Evolutionary conservation across 2,113 vertebrate species (phyloP), one percentile per base, ranked within the genome.

Genomic region (Circaetus cinerascens): DNA sequence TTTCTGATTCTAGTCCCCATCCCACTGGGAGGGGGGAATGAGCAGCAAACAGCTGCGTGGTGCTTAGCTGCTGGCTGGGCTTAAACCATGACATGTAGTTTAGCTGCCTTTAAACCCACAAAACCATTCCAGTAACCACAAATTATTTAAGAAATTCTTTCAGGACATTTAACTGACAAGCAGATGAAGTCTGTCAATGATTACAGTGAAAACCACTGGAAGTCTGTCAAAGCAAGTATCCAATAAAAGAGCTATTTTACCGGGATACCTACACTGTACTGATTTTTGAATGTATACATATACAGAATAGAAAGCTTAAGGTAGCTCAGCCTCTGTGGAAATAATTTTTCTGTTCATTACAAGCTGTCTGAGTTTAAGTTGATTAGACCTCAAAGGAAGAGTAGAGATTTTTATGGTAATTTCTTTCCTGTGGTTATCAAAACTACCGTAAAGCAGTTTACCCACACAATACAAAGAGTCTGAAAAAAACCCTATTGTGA

Each of bases 81-180:
- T 53, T 53, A 53, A 53, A 53, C 51, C 27, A 30, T 5, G 16
- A 53, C 51, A 53, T 29, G 25, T 14, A 64, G 56, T 83, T 75
- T 56, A 75, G 62, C 81, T 92, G 63, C 71, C 57, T 96, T 97
- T 93, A 93, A 98, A 94, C 59, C 45, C 32, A 51, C 41, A 72
- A 69, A 87, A 56, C 56, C 55, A 25, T 91, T 72, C 66, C 64
- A 86, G 41, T 56, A 97, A 93, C 48, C 50, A 86, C 48, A 86
- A 78, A 83, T 97, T 89, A 95, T 79, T 95, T 90, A 94, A 86
- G 41, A 96, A 95, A 95, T 95, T 95, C 5, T 95, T 83, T 98
- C 83, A 97, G 67, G 80, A 41, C 16, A 21, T 93, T 94, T 97
- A 93, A 81, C 55, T 95, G 93, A 77, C 86, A 89, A 69, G 34